Percentiles rank a stretch among this genome's conserved stretches.
These are phyloP conservation scores for Drosophila bunnanda DNA, from an alignment of 2,888 invertebrate species.

Conservation along the genomic window DNA sequence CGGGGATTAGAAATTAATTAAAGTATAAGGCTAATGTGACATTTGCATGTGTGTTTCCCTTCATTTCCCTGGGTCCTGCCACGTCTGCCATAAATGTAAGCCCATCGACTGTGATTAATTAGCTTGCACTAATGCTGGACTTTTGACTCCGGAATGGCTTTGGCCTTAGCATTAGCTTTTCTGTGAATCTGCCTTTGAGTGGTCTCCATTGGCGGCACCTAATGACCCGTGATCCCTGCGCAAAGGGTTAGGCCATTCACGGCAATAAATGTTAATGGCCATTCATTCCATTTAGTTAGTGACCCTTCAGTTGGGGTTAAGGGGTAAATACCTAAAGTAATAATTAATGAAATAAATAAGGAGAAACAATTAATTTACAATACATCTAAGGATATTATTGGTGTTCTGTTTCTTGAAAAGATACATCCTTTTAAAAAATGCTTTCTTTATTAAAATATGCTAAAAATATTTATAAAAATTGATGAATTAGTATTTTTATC, in stretches of 20 bases:
- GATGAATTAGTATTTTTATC: no score
- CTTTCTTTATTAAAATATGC: no score
- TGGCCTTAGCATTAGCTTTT: background rate
- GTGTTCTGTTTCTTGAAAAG: no score
- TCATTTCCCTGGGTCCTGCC: constrained; percentile 1
- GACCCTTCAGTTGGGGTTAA: background rate
- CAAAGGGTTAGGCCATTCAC: background rate
- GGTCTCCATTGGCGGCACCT: constrained; percentile 1
- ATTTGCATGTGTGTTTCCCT: constrained; percentile 50
- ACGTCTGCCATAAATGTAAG: constrained; percentile 49
- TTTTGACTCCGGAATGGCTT: constrained; percentile 19
- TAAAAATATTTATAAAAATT: no score
- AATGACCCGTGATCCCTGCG: constrained; percentile 14
- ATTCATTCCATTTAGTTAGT: background rate
- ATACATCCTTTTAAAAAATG: no score
- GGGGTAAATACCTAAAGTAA: background rate
- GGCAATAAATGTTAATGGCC: constrained; percentile 6
- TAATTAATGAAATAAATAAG: background rate
- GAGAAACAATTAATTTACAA: no score
- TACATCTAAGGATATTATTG: no score
- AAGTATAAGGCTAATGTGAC: constrained; percentile 63
- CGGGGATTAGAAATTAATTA: constrained; percentile 75
- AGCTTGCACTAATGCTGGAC: constrained; percentile 28
- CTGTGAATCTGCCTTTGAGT: constrained; percentile 1
- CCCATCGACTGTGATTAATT: constrained; percentile 65